Evolutionary conservation across 2,888 invertebrate genomes (phyloP).

Genomic region (Pristionchus arcanus): DNA sequence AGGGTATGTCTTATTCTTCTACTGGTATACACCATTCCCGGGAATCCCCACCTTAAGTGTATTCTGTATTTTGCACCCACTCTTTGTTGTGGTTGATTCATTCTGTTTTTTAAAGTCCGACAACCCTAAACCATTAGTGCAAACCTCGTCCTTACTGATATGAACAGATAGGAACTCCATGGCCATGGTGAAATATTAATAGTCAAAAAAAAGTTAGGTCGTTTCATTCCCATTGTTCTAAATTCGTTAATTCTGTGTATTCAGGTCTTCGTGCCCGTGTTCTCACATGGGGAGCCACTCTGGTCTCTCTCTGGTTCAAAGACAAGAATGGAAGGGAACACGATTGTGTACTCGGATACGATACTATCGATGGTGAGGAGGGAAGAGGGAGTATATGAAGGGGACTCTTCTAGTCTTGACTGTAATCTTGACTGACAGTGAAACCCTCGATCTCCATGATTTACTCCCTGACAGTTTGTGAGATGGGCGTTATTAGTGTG

Average conservation of each 20-base stretch:
- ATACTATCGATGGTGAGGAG: constrained; percentile 56
- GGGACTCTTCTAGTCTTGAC: too few relatives aligned
- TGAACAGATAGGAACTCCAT: too few relatives aligned
- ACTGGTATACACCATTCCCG: neutral
- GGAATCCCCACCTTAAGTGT: neutral
- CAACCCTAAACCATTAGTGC: neutral
- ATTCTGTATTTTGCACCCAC: neutral
- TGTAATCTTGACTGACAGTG: too few relatives aligned
- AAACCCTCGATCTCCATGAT: too few relatives aligned
- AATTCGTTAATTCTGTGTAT: neutral
- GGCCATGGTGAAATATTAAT: too few relatives aligned
- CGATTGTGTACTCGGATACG: constrained; percentile 59
- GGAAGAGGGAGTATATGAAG: too few relatives aligned
- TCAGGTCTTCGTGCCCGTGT: constrained; percentile 54
- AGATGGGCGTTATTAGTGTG: too few relatives aligned
- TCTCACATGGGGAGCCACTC: constrained; percentile 58
- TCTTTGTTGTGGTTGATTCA: neutral
- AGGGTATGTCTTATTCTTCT: constrained; percentile 57
- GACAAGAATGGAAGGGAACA: constrained; percentile 55
- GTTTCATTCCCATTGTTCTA: too few relatives aligned
- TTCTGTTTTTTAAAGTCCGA: neutral
- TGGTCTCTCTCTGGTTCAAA: constrained; percentile 56
- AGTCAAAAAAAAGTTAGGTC: too few relatives aligned
- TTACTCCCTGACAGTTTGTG: too few relatives aligned
- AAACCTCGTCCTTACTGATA: neutral